Evolutionary conservation across 2,888 invertebrate species (phyloP).

Genomic region (Leucoma salicis): DNA sequence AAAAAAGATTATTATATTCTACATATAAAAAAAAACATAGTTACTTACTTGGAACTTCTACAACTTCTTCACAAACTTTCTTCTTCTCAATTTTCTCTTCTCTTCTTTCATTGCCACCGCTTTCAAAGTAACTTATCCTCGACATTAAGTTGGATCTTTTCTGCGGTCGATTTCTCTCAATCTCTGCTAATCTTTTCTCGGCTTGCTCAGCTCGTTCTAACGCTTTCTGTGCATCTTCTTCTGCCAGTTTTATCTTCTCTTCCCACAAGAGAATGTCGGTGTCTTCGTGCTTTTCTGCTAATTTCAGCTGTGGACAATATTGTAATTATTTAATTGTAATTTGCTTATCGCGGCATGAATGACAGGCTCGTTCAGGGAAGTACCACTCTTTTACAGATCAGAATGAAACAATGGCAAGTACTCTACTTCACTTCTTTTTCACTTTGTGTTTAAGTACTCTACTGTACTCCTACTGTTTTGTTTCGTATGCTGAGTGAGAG

Average conservation of each 20-base stretch:
- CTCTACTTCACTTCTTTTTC: too few species aligned
- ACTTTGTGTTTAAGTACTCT: too few species aligned
- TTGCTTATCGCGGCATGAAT: too few species aligned
- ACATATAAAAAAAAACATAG: too few species aligned
- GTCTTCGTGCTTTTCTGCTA: slow-evolving; percentile 85
- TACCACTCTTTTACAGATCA: too few species aligned
- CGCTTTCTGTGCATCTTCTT: slow-evolving; percentile 85
- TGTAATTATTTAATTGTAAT: too few species aligned
- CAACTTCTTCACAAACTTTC: slow-evolving; percentile 26
- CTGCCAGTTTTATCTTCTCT: slow-evolving; percentile 85
- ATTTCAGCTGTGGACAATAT: slow-evolving; percentile 62
- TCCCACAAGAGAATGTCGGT: slow-evolving; percentile 86
- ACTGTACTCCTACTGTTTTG: too few species aligned
- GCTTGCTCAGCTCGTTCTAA: slow-evolving; percentile 82
- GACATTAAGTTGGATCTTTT: slow-evolving; percentile 57
- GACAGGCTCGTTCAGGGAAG: too few species aligned
- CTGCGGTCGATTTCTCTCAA: slow-evolving; percentile 25
- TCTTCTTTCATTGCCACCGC: slow-evolving; percentile 45
- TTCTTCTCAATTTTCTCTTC: slow-evolving; percentile 25
- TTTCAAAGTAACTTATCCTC: slow-evolving; percentile 69
- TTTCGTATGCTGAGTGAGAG: too few species aligned
- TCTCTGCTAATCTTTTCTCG: slow-evolving; percentile 46
- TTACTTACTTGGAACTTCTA: slow-evolving; percentile 34
- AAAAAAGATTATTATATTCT: too few species aligned
- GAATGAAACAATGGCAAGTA: too few species aligned